A percentile compares a stretch with the other conserved stretches of the same genome.
Evolutionary conservation across 2,113 vertebrate species (phyloP).

Genomic region (Junco hyemalis): DNA sequence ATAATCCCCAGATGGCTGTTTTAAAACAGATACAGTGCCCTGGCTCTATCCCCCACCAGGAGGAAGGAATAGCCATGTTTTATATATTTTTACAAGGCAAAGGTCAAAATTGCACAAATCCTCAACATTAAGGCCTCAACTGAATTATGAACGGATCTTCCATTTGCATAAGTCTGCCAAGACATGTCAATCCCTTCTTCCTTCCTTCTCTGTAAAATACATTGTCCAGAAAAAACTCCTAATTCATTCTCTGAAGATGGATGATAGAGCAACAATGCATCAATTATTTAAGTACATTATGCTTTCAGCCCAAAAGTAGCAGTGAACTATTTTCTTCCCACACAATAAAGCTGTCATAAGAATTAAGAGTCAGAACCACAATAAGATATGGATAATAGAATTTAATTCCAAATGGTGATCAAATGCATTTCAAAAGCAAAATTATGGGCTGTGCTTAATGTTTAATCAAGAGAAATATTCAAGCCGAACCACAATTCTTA

Average conservation of each 20-base stretch:
- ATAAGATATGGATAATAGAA: background rate
- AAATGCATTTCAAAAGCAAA: constrained; percentile 18
- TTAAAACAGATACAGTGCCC: background rate
- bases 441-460: background rate
- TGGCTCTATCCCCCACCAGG: background rate
- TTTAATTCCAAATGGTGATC: constrained; percentile 9
- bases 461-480: background rate
- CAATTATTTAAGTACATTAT: constrained; percentile 47
- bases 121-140: background rate
- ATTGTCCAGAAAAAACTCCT: background rate
- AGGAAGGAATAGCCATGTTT: background rate
- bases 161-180: background rate
- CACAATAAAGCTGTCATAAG: background rate
- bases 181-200: background rate
- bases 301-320: background rate
- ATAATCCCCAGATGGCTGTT: constrained; percentile 48
- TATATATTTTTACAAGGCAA: background rate
- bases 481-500: background rate
- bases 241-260: background rate
- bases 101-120: background rate
- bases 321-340: background rate
- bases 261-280: background rate
- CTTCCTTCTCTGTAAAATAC: background rate
- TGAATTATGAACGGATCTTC: background rate
- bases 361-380: background rate